Evolutionary conservation across 2,113 vertebrate species (phyloP).

Genomic region (Ctenodactylus gundi): DNA sequence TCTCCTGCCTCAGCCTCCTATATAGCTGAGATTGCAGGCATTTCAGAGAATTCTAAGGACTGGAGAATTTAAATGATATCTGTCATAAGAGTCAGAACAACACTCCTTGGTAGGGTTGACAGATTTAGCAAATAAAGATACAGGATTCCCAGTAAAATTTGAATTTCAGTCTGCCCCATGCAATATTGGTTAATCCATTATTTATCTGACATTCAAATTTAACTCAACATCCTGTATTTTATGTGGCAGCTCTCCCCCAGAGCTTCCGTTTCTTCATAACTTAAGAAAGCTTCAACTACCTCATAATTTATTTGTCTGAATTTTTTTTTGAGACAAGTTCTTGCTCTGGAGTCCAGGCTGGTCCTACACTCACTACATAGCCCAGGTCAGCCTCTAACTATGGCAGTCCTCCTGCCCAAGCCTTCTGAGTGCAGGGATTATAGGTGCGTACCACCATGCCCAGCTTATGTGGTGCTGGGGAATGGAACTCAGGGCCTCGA

Average conservation of each 20-base stretch:
- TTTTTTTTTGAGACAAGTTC: too few relatives aligned
- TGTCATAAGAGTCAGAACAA: neutral
- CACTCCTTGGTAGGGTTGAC: neutral
- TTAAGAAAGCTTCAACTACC: neutral
- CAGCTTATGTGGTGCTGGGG: too few relatives aligned
- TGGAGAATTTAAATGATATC: neutral
- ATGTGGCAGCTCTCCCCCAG: neutral
- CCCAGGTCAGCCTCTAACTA: too few relatives aligned
- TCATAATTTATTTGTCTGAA: neutral
- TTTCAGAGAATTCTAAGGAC: neutral
- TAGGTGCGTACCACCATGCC: too few relatives aligned
- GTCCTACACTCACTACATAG: too few relatives aligned
- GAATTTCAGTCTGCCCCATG: neutral
- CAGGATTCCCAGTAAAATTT: neutral
- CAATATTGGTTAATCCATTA: neutral
- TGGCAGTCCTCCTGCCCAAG: too few relatives aligned
- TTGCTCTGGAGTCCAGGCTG: too few relatives aligned
- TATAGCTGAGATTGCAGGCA: neutral
- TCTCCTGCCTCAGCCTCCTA: neutral
- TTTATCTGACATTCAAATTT: conserved; percentile 14
- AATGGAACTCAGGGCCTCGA: too few relatives aligned
- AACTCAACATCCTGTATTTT: neutral
- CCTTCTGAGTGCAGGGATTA: too few relatives aligned
- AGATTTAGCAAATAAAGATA: conserved; percentile 12
- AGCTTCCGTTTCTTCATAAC: neutral